phyloP scores from a whole-genome alignment of 2,888 invertebrate species.

The Geophilus truncorum region DNA sequence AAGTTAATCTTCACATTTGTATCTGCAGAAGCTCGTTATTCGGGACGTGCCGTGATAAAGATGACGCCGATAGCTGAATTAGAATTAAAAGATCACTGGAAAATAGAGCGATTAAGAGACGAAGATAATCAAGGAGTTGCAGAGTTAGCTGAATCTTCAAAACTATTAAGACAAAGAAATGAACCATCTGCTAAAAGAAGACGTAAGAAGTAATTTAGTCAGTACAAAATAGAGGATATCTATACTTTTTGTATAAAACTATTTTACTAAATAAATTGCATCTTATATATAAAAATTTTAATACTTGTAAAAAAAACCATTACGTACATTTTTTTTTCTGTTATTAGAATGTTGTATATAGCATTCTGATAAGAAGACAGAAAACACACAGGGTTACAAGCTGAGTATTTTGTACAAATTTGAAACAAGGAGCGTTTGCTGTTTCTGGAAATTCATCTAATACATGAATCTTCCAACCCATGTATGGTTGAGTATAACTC shows the following conservation, averaged over 20 bases:
- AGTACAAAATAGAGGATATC: too few species aligned
- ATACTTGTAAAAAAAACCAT: too few species aligned
- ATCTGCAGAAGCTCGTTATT: neutral
- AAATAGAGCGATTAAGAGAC: neutral
- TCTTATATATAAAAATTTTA: too few species aligned
- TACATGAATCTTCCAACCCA: constrained; percentile 91
- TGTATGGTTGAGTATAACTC: constrained; percentile 86
- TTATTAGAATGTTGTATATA: too few species aligned
- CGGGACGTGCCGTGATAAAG: neutral
- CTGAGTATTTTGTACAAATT: neutral
- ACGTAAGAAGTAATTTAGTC: neutral
- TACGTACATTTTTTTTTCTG: too few species aligned
- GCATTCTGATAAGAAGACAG: neutral
- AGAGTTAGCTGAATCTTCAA: neutral
- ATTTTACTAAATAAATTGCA: too few species aligned
- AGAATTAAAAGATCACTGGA: neutral
- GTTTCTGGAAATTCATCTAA: constrained; percentile 57
- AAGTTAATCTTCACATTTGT: neutral
- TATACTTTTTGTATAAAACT: too few species aligned
- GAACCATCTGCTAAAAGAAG: neutral
- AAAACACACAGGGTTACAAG: neutral
- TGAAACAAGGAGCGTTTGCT: neutral
- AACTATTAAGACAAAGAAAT: neutral
- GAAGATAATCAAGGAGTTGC: neutral
- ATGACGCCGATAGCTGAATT: neutral